These are phyloP conservation scores for Myiothlypis chrysogaster DNA, from an alignment of 2,797 vertebrate genomes.

Conservation along the genomic window DNA sequence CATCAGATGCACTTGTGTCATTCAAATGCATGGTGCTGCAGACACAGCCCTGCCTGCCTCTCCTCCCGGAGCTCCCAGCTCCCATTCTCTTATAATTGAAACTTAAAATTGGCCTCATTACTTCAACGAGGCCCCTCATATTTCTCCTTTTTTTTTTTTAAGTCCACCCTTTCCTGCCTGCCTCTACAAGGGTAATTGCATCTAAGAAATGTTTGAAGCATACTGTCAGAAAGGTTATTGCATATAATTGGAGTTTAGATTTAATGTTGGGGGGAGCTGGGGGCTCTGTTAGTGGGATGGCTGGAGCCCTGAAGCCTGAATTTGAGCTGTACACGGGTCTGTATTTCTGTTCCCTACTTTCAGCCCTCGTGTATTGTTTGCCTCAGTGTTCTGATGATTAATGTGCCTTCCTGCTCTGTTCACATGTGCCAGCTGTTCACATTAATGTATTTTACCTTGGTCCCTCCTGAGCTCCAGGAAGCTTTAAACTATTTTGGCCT, in stretches of 20 bases:
- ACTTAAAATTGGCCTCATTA: constrained; percentile 70
- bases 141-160: not conserved
- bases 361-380: not conserved
- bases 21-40: constrained; percentile 71
- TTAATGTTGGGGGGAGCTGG: not conserved
- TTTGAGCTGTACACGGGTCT: not conserved
- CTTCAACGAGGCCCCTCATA: constrained; percentile 22
- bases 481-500: not conserved
- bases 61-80: constrained; percentile 27
- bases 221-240: constrained; percentile 45
- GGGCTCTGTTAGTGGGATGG: not conserved
- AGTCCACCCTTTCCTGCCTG: constrained; percentile 32
- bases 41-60: constrained; percentile 21
- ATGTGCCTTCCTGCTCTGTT: not conserved
- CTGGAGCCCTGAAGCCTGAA: constrained; percentile 19
- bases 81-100: constrained; percentile 67
- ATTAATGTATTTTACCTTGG: not conserved
- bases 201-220: constrained; percentile 38
- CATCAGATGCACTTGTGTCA: constrained; percentile 73
- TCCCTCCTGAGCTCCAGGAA: not conserved
- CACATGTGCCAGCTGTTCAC: not conserved
- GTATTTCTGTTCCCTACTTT: not conserved
- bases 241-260: constrained; percentile 30
- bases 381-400: not conserved
- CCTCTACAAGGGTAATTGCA: constrained; percentile 34